Evolutionary conservation across 2,888 invertebrate species (phyloP), one percentile per base, ranked within the genome.

Genomic region (Drymonia ruficornis): DNA sequence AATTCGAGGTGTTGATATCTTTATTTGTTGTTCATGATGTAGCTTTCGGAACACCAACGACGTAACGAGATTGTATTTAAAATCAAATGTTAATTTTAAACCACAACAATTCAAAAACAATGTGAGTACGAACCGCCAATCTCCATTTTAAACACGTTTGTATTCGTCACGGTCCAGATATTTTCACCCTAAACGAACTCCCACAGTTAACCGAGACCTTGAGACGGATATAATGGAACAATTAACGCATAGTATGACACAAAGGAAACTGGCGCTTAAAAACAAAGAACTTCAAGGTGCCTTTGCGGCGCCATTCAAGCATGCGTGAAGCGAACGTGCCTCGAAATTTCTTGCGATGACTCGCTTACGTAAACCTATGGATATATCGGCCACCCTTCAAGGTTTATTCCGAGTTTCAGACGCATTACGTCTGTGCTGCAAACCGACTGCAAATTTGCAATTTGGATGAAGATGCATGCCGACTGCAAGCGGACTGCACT

Each of bases 231-330:
- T 64, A 70, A 71, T 67, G 61, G 64, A 72, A 76, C 73, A 78
- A 80, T 80, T 78, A 77, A 77, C 67, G 68, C 61, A 74, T 70
- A 70, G 53, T 40, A 44, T 23, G 43, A 44, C 43, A 74, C 76
- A 77, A 79, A 80, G 74, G 80, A 79, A 81, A 80, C 74, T 71
- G 72, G 65, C 72, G 64, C 65, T 74, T 72, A 72, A 78, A 80
- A 80, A 83, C 80, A 80, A 76, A 75, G 76, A 65, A 65, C 55
- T 56, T 72, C 82, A 87, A 87, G 87, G 88, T 88, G 89, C 78
- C 86, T 81, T 84, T 85, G 78, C 66, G 75, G 72, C 76, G 81
- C 77, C 80, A 80, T 79, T 79, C 74, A 80, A 76, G 78, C 76
- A 76, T 67, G 65, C 69, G 72, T 72, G 56, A 65, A 71, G 71